phyloP scores from a whole-genome alignment of 2,113 vertebrate species.

The Cyanoderma ruficeps region DNA sequence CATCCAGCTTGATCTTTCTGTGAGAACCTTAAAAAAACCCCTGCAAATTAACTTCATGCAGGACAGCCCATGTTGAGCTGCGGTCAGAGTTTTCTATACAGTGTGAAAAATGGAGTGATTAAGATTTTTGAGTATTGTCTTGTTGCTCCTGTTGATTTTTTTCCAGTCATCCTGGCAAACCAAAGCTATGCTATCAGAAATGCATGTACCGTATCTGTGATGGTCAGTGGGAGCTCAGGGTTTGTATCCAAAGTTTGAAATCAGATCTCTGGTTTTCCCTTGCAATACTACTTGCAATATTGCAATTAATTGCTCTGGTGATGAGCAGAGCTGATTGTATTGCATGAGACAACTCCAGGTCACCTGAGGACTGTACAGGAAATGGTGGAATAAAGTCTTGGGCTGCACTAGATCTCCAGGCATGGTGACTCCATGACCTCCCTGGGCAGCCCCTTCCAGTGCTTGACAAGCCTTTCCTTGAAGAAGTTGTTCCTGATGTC shows the following conservation, averaged over 20 bases:
- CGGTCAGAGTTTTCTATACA: not conserved
- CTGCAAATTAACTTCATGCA: not conserved
- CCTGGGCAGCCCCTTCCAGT: not conserved
- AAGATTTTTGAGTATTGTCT: not conserved
- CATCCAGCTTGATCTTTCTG: not conserved
- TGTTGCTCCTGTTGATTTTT: not conserved
- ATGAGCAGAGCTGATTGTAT: not conserved
- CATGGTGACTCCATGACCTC: not conserved
- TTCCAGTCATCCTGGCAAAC: not conserved
- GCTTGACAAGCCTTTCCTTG: not conserved
- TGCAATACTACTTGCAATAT: fast-evolving
- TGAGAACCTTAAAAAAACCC: not conserved
- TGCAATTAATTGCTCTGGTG: not conserved
- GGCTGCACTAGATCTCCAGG: not conserved
- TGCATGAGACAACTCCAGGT: not conserved
- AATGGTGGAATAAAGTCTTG: not conserved
- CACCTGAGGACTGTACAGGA: not conserved
- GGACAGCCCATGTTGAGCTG: not conserved
- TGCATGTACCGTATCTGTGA: too few relatives aligned
- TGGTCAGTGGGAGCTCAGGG: not conserved
- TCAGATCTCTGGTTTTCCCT: not conserved
- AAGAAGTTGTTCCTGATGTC: not conserved
- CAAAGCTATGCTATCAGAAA: not conserved
- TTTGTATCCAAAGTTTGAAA: not conserved
- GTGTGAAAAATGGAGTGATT: not conserved